These are phyloP conservation scores for Falco biarmicus DNA, from an alignment of 2,797 vertebrate species.

Conservation along the genomic window DNA sequence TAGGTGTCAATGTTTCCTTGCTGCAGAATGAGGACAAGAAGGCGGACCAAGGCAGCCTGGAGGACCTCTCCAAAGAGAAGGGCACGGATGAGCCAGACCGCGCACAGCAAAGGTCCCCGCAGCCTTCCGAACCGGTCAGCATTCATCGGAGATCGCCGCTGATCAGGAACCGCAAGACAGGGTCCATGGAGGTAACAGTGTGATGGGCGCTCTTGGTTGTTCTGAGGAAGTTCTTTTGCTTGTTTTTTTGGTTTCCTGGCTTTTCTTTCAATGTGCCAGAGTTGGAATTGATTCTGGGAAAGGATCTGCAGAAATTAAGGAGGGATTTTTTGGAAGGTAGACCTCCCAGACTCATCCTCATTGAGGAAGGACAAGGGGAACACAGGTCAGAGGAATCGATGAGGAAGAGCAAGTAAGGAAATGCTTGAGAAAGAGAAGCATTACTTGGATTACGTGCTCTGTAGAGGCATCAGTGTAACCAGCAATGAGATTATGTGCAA, in stretches of 20 bases:
- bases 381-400: background rate
- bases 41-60: constrained; percentile 89
- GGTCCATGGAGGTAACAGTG: constrained; percentile 94
- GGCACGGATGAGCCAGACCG: constrained; percentile 83
- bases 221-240: background rate
- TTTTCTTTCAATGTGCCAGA: background rate
- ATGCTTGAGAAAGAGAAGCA: background rate
- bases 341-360: background rate
- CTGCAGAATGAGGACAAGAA: constrained; percentile 89
- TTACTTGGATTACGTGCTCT: background rate
- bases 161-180: constrained; percentile 91
- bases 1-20: background rate
- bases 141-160: constrained; percentile 89
- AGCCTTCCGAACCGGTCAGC: constrained; percentile 82
- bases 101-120: constrained; percentile 77
- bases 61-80: constrained; percentile 83
- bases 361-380: background rate
- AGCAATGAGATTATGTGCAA: background rate
- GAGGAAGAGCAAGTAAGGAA: background rate
- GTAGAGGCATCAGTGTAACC: background rate
- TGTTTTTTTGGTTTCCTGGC: background rate
- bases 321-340: background rate
- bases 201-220: fast-evolving
- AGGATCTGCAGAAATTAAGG: background rate
- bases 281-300: background rate